Evolutionary conservation across 2,888 invertebrate species (phyloP).

Genomic region (Marronus borbonicus): DNA sequence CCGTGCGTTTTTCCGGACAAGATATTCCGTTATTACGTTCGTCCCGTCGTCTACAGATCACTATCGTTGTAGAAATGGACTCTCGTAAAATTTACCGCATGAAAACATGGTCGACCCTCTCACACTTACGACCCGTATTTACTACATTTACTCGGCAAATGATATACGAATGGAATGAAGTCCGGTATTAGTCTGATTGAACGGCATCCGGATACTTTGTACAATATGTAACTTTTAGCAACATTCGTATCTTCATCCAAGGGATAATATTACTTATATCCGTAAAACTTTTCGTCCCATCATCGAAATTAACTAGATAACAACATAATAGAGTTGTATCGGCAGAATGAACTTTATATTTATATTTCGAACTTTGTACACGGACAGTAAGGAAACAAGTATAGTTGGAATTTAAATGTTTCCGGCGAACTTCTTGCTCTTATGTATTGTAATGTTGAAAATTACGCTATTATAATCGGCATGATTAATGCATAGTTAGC

Average conservation of each 20-base stretch:
- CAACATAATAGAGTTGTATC: too few species aligned
- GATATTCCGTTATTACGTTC: constrained; percentile 46
- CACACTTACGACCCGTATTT: constrained; percentile 4
- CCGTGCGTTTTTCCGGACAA: constrained; percentile 44
- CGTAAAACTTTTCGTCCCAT: too few species aligned
- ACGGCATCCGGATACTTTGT: neutral
- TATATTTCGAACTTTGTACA: too few species aligned
- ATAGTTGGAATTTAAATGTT: too few species aligned
- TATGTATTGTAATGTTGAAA: too few species aligned
- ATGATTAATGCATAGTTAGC: too few species aligned
- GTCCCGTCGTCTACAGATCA: constrained; percentile 48
- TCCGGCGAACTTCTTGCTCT: too few species aligned
- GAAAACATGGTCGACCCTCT: constrained; percentile 35
- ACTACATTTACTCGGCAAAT: constrained; percentile 15
- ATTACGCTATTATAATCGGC: too few species aligned
- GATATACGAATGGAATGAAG: constrained; percentile 16
- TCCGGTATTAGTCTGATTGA: constrained; percentile 18
- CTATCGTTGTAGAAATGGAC: constrained; percentile 44
- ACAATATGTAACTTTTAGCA: constrained; percentile 6
- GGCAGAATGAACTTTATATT: too few species aligned
- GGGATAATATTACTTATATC: too few species aligned
- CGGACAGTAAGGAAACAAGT: too few species aligned
- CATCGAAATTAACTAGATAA: too few species aligned
- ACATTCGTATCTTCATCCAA: neutral
- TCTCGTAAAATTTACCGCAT: constrained; percentile 41